A percentile compares a stretch with the other conserved stretches of the same genome.
These are phyloP conservation scores for Tetramorium parvispinum DNA, from an alignment of 1,140 invertebrate species.

Conservation along the genomic window DNA sequence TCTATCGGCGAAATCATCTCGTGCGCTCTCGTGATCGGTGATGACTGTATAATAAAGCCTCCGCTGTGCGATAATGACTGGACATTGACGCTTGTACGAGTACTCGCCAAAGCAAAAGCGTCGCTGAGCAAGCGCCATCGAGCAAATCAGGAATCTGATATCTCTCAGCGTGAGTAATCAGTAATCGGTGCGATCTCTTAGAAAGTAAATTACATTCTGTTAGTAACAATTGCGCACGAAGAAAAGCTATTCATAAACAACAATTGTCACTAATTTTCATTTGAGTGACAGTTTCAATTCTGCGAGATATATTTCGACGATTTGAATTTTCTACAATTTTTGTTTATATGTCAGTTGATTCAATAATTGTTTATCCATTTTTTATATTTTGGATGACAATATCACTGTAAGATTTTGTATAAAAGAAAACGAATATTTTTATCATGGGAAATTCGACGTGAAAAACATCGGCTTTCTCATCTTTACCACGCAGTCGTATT, in stretches of 20 bases:
- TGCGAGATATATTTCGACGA: background rate
- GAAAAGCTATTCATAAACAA: background rate
- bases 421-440: background rate
- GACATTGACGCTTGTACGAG: constrained; percentile 11
- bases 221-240: background rate
- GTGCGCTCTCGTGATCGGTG: constrained; percentile 38
- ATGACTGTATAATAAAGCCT: constrained; percentile 53
- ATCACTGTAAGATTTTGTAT: background rate
- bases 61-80: constrained; percentile 33
- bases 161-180: constrained; percentile 9
- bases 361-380: background rate
- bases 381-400: background rate
- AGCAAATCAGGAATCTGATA: constrained; percentile 20
- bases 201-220: background rate
- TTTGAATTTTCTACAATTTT: background rate
- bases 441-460: background rate
- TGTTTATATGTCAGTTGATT: background rate
- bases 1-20: constrained; percentile 39
- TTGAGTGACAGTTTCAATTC: background rate
- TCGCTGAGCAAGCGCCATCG: background rate
- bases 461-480: background rate
- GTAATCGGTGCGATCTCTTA: constrained; percentile 11
- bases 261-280: background rate
- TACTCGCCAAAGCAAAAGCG: constrained; percentile 2
- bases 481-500: constrained; percentile 2